Base-by-base conservation (phyloP, 2,113 vertebrate genomes). In the Menidia beryllina region DNA sequence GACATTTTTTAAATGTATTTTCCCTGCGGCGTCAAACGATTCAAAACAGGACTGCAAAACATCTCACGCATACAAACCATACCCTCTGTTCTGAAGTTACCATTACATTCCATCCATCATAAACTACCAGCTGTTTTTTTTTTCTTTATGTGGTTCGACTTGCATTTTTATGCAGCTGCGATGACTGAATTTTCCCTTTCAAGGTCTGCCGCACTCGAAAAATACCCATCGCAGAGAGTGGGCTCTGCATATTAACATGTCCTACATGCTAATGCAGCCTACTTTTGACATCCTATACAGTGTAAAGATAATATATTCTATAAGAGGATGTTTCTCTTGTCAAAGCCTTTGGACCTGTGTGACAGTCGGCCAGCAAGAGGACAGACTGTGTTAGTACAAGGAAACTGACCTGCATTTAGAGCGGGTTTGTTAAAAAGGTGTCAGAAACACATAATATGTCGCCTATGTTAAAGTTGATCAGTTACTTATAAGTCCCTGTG, bases 331-430 rank as follows among this genome's bases (percentile, higher is more conserved):
- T 66, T 75, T 36, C 21, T 71, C 49, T 30, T 66, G 73, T 24
- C 15, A 20, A 58, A 66, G 69, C 50, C 11, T 7, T 26, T 45
- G 69, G 51, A 43, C 65, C 27, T 36, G 48, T 36, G 64, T 2
- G 64, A 58, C 72, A 7, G 74, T 67, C 70, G 70, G 68, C 60
- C 65, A 61, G 56, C 47, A 52, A 51, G 76, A 59, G 55, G 75
- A 24, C 20, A 73, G 55, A 45, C 59, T 2, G 59, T 77, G 69
- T 85, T 60, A 63, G 69, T 47, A 57, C 11, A 45, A 21, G 69
- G 78, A 71, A 53, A 52, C 39, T 48, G 59, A 23, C 27, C 25
- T 86, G 88, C 30, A 90, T 92, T 76, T 36, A 76, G 82, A 78
- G 65, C 45, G 1, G 81, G 57, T 68, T 67, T 69, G n/a, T 64